phyloP scores from a whole-genome alignment of 2,797 vertebrate species.

The Molothrus ater region DNA sequence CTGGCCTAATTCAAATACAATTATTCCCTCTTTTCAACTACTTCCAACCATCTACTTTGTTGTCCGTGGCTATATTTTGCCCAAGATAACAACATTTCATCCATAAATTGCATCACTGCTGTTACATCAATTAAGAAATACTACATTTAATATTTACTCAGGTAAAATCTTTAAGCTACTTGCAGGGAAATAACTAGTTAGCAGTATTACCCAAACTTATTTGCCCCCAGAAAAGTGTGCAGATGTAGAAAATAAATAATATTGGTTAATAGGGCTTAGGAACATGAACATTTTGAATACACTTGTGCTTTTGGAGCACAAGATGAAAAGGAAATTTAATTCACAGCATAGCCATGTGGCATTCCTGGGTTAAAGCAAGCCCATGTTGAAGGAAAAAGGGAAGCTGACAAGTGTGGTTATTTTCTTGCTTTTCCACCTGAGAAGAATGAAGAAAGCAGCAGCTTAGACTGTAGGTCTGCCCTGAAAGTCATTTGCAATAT shows the following conservation, averaged over 20 bases:
- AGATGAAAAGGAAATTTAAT: neutral
- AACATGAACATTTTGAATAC: neutral
- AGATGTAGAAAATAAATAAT: neutral
- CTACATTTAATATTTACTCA: neutral
- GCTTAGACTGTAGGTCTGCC: neutral
- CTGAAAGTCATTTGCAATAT: neutral
- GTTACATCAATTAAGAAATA: neutral
- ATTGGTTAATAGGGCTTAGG: neutral
- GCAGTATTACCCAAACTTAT: neutral
- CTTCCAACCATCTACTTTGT: neutral
- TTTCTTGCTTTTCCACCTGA: neutral
- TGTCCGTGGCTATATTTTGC: neutral
- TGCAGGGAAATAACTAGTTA: neutral
- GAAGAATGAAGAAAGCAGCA: neutral
- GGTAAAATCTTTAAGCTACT: neutral
- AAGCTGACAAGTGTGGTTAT: neutral
- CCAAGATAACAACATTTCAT: neutral
- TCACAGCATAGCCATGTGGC: neutral
- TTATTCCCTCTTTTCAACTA: neutral
- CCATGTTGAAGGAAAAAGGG: neutral
- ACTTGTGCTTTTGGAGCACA: neutral
- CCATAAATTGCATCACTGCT: neutral
- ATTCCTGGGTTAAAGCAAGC: neutral
- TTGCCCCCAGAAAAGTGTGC: neutral
- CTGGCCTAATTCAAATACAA: neutral